Conservation (phyloP, 2,888 invertebrate genomes). For the Cataglyphis livida region DNA sequence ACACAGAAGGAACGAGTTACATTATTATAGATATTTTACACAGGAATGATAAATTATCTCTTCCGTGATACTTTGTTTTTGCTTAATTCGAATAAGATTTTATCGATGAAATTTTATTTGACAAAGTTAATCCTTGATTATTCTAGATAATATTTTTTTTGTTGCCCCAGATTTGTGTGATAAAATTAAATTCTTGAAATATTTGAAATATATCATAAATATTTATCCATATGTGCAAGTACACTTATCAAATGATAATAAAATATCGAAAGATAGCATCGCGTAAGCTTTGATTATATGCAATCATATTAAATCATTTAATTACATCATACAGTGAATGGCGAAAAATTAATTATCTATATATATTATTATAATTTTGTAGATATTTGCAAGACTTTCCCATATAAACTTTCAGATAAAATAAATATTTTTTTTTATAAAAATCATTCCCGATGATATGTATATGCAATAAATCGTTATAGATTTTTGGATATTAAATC, state of each 20-base stretch:
- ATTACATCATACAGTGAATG: neutral
- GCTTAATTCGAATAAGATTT: neutral
- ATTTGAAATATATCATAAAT: neutral
- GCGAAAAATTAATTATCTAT: neutral
- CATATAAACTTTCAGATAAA: neutral
- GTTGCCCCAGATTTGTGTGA: neutral
- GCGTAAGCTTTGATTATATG: neutral
- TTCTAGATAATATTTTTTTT: slow-evolving; percentile 6
- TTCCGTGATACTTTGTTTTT: neutral
- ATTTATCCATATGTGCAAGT: neutral
- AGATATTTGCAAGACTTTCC: neutral
- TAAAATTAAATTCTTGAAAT: slow-evolving; percentile 1
- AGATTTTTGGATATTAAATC: neutral
- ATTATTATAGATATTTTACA: neutral
- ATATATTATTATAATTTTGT: neutral
- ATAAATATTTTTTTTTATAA: neutral
- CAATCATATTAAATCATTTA: neutral
- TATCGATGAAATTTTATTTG: neutral
- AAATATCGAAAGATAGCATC: neutral
- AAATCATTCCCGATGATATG: neutral
- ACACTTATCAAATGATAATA: neutral
- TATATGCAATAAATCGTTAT: neutral
- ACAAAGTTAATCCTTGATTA: neutral
- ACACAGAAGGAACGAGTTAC: neutral
- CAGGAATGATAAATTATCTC: neutral